phyloP scores from a whole-genome alignment of 2,113 vertebrate species.

The Calcarius ornatus region DNA sequence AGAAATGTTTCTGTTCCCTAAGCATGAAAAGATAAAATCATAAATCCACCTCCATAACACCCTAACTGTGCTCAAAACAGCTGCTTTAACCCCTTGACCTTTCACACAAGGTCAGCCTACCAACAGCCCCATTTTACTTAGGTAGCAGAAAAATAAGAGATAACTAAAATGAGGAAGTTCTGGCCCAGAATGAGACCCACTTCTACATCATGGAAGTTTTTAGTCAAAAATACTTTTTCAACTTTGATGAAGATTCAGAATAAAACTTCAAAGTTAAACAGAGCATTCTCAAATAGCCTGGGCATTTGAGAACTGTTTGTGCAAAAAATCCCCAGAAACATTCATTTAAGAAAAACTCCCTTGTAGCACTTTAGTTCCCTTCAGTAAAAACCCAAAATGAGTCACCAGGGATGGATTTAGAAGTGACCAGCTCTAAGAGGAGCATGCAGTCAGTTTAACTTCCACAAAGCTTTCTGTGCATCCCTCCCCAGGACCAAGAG shows the following conservation, averaged over 20 bases:
- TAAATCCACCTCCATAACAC: neutral
- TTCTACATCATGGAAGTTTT: neutral
- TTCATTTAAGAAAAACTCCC: slow-evolving; percentile 28
- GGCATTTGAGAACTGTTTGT: neutral
- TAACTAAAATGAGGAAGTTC: slow-evolving; percentile 16
- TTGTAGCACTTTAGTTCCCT: slow-evolving; percentile 10
- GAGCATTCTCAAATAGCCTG: neutral
- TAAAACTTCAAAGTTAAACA: neutral
- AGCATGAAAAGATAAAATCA: neutral
- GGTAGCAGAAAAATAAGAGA: neutral
- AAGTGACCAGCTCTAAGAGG: neutral
- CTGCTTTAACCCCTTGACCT: neutral
- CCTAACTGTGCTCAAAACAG: neutral
- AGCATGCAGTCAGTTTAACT: neutral
- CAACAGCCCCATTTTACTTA: neutral
- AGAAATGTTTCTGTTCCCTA: neutral
- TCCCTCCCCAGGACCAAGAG: neutral
- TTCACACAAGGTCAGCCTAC: neutral
- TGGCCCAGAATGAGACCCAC: neutral
- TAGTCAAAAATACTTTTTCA: neutral
- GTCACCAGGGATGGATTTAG: neutral
- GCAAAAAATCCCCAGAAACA: slow-evolving; percentile 17
- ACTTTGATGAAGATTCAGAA: neutral
- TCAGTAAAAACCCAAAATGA: slow-evolving; percentile 51
- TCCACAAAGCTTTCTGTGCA: neutral